Conservation (phyloP, 1,140 invertebrate species). For the Drosophila murphyi region DNA sequence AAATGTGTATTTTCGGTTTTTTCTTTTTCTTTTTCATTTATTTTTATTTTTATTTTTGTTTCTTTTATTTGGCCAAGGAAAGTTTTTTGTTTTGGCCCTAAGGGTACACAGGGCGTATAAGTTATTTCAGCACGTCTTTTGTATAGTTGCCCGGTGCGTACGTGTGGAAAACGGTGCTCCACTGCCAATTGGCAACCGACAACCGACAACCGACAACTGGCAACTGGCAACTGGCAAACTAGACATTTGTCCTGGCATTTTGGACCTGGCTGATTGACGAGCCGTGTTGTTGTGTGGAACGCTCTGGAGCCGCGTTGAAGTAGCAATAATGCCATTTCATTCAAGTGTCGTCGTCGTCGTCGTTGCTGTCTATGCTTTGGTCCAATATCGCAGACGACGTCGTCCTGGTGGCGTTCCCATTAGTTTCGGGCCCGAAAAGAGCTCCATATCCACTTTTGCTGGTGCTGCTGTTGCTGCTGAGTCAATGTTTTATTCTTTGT, state of each 20-base stretch:
- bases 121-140: conserved; percentile 81
- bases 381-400: conserved; percentile 41
- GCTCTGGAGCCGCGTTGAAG: conserved; percentile 70
- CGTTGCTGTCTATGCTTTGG: conserved; percentile 39
- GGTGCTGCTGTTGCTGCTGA: not conserved
- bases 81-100: conserved; percentile 63
- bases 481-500: conserved; percentile 58
- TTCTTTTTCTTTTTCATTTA: conserved; percentile 16
- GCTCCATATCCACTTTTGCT: conserved; percentile 1
- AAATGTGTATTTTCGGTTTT: conserved; percentile 22
- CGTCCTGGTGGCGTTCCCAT: conserved; percentile 57
- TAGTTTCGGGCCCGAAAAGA: conserved; percentile 52
- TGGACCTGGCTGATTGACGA: conserved; percentile 64
- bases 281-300: conserved; percentile 18
- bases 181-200: conserved; percentile 14
- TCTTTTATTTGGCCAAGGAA: conserved; percentile 43
- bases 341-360: conserved; percentile 57
- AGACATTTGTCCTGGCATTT: not conserved
- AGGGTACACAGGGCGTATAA: conserved; percentile 76
- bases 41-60: conserved; percentile 10
- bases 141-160: conserved; percentile 70
- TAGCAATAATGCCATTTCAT: conserved; percentile 82
- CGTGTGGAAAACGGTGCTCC: conserved; percentile 73
- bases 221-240: conserved; percentile 20
- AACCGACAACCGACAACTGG: conserved; percentile 28